Evolutionary conservation across 1,140 invertebrate genomes (phyloP), one percentile per base, ranked within the genome.

Genomic region (Orius laevigatus): DNA sequence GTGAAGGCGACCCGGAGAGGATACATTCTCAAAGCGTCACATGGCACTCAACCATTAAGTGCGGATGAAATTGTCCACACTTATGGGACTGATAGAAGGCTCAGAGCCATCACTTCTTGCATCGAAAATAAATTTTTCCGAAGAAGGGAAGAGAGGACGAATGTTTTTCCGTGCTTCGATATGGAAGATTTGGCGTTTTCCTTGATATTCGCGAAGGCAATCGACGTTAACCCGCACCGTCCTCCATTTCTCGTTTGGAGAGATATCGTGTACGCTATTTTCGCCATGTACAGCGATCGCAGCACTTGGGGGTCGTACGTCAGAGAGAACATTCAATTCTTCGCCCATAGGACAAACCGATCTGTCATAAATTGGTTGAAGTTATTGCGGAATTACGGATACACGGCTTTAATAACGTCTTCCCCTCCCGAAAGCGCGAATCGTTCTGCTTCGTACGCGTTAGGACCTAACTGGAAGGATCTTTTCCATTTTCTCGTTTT

Each of bases 401-500:
- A 70, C 48, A 63, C 73, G 8, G 84, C 82, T 60, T 62, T 88
- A 3, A 66, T 87, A 12, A 85, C 82, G 15, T 80, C 80, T 11
- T 82, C 83, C 0, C 70, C 79, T 58, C 66, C 70, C 9, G 79
- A 84, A 59, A 83, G 78, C 66, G 81, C 76, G 10, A 63, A 70
- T 46, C 69, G 75, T 40, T 73, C 72, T 0, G 75, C 81, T n/a
- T 63, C 65, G 6, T 72, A 71, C 56, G 70, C 72, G 10, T 59
- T 86, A 33, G 81, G 81, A 4, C 45, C 67, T 39, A 66, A 84
- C 49, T 86, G 82, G 81, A 69, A 62, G 45, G 66, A 76, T 3
- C 68, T 77, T 38, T 88, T 87, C 60, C 81, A 86, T 61, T 67
- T 80, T 49, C 63, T 76, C 15, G 57, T 85, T 8, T 81, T 73